phyloP scores from a whole-genome alignment of 2,888 invertebrate species.

The Scaptomyza flava region DNA sequence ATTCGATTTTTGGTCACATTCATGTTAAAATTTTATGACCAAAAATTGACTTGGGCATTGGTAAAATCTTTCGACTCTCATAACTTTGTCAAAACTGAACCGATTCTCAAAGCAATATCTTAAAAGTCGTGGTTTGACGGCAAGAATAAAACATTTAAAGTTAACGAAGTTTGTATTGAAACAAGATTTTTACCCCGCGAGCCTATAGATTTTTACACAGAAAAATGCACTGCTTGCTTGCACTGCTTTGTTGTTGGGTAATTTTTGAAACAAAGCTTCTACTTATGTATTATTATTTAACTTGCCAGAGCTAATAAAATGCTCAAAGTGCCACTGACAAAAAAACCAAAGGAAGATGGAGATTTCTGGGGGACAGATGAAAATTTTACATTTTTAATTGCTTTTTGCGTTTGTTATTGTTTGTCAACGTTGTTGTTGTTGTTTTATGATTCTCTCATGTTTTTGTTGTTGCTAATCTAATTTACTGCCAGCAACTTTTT shows the following conservation, averaged over 20 bases:
- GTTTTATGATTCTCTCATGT: conserved; percentile 21
- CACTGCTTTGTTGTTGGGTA: conserved; percentile 23
- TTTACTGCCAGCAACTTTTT: conserved; percentile 77
- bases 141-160: too few relatives aligned
- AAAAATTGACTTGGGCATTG: too few relatives aligned
- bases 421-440: conserved; percentile 62
- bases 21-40: too few relatives aligned
- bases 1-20: too few relatives aligned
- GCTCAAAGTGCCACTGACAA: neutral
- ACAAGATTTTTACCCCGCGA: too few relatives aligned
- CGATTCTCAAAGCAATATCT: too few relatives aligned
- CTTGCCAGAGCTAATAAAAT: conserved; percentile 45
- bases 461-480: conserved; percentile 73
- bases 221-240: conserved; percentile 24
- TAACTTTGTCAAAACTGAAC: too few relatives aligned
- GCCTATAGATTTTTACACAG: too few relatives aligned
- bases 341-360: conserved; percentile 17
- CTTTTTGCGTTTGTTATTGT: conserved; percentile 71
- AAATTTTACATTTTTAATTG: conserved; percentile 77
- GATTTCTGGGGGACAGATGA: conserved; percentile 7
- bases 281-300: conserved; percentile 52
- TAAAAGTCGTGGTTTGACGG: too few relatives aligned
- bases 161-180: too few relatives aligned
- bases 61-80: too few relatives aligned
- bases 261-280: conserved; percentile 12